phyloP scores from a whole-genome alignment of 2,888 invertebrate genomes.

The Drepanosiphum platanoidis region DNA sequence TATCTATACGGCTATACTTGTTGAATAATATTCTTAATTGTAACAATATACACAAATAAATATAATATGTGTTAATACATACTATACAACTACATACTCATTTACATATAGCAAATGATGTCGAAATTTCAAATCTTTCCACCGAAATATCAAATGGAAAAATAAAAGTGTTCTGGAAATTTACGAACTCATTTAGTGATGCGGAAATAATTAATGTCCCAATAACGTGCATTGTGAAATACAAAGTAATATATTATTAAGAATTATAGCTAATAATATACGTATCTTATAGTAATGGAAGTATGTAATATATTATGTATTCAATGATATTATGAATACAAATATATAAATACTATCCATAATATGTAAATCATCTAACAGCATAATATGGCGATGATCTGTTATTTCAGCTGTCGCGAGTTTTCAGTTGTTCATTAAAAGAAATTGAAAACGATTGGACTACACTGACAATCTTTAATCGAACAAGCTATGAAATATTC shows the following conservation, averaged over 20 bases:
- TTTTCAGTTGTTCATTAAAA: slow-evolving; percentile 12
- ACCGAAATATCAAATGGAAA: neutral
- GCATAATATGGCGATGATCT: too few relatives aligned
- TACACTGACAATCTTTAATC: neutral
- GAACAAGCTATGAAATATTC: neutral
- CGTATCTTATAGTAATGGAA: too few relatives aligned
- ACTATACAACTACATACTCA: too few relatives aligned
- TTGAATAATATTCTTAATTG: too few relatives aligned
- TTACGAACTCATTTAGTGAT: neutral
- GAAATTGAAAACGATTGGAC: neutral
- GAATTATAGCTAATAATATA: neutral
- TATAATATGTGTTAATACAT: too few relatives aligned
- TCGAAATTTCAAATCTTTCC: neutral
- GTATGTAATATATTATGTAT: neutral
- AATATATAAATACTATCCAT: too few relatives aligned
- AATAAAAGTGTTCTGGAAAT: slow-evolving; percentile 4
- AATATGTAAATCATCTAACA: too few relatives aligned
- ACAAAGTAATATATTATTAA: slow-evolving; percentile 1
- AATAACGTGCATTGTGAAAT: neutral
- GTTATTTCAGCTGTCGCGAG: neutral
- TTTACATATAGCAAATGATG: neutral
- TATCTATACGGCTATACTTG: too few relatives aligned
- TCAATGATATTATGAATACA: too few relatives aligned
- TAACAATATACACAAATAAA: too few relatives aligned
- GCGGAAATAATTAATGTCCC: neutral